phyloP scores from a whole-genome alignment of 1,140 invertebrate species.

The Aphelenchoides fujianensis region DNA sequence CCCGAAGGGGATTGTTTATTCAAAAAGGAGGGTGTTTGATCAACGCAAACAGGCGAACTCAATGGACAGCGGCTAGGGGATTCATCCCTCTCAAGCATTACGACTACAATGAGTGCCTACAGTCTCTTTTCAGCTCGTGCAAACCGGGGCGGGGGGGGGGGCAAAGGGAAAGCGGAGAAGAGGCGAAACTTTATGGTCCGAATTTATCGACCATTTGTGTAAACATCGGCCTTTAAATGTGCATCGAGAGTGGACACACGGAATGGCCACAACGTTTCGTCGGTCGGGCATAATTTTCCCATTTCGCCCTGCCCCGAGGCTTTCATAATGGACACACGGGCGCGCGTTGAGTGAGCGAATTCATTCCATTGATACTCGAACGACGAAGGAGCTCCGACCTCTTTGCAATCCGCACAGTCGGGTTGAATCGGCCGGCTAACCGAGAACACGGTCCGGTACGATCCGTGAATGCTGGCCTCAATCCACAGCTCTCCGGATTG shows the following conservation, averaged over 20 bases:
- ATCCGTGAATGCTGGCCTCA: too few relatives aligned
- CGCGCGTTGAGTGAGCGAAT: background rate
- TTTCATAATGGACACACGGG: background rate
- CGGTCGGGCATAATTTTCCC: background rate
- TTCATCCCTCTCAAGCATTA: background rate
- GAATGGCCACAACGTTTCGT: background rate
- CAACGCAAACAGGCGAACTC: background rate
- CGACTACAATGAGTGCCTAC: background rate
- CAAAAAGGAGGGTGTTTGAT: background rate
- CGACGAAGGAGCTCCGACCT: too few relatives aligned
- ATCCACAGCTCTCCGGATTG: too few relatives aligned
- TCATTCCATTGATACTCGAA: too few relatives aligned
- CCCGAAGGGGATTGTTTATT: background rate
- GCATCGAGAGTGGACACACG: background rate
- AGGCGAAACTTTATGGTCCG: constrained; percentile 2
- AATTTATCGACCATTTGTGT: constrained; percentile 3
- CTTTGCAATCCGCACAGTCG: too few relatives aligned
- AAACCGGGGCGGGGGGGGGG: too few relatives aligned
- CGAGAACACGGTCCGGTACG: too few relatives aligned
- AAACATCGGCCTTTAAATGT: background rate
- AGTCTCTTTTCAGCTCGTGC: background rate
- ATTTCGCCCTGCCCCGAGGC: background rate
- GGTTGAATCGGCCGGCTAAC: too few relatives aligned
- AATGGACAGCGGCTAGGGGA: background rate
- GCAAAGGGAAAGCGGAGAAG: too few relatives aligned